Percentiles rank a stretch among this genome's conserved stretches.
Conservation (phyloP, 2,797 vertebrate genomes). For the Linurgus olivaceus region DNA sequence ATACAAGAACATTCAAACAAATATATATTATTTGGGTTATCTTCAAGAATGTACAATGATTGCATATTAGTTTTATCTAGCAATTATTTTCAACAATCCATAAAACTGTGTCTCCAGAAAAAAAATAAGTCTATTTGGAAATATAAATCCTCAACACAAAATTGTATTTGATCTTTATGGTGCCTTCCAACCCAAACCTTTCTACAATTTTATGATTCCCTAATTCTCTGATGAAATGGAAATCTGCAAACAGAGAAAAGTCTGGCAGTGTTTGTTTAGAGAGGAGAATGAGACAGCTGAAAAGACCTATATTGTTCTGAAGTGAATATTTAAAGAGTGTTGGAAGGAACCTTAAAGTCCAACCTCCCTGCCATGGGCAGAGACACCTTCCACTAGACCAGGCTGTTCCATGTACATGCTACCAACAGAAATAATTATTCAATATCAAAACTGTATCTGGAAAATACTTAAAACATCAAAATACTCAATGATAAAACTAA, state of each 20-base stretch:
- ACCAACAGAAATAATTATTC: neutral
- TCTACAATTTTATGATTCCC: neutral
- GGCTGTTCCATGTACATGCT: accelerated
- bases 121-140: neutral
- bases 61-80: neutral
- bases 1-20: neutral
- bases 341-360: neutral
- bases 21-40: neutral
- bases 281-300: neutral
- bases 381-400: neutral
- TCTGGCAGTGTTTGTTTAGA: neutral
- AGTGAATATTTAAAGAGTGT: neutral
- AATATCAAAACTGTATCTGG: neutral
- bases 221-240: neutral
- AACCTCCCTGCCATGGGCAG: neutral
- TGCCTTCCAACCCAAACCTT: neutral
- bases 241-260: neutral
- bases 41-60: neutral
- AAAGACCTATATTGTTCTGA: neutral
- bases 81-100: neutral
- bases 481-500: neutral
- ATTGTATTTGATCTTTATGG: neutral
- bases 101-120: neutral
- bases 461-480: neutral
- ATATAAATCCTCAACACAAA: neutral